A percentile compares a stretch with the other conserved stretches of the same genome.
phyloP scores from a whole-genome alignment of 2,888 invertebrate genomes.

The Heterodera filipjevi region DNA sequence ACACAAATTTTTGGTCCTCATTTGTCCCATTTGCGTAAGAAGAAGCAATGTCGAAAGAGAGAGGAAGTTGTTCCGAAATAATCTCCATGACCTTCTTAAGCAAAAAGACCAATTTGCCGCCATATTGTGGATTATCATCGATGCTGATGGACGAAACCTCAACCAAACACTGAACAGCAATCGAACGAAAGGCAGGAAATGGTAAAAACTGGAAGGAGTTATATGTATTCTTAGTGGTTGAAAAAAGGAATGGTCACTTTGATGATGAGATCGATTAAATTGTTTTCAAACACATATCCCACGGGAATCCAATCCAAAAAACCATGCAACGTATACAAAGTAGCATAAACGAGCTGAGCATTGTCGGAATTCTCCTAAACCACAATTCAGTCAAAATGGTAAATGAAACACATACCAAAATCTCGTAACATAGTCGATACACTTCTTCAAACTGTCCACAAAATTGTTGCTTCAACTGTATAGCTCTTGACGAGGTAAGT shows the following conservation, averaged over 20 bases:
- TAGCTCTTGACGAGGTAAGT: slow-evolving; percentile 97
- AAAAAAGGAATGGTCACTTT: slow-evolving; percentile 35
- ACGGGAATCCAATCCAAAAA: slow-evolving; percentile 99
- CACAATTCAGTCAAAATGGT: slow-evolving; percentile 25
- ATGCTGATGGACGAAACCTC: slow-evolving; percentile 77
- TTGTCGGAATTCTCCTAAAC: slow-evolving; percentile 89
- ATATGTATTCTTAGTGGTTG: no score
- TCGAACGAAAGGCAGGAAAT: slow-evolving; percentile 95
- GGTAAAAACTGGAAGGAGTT: slow-evolving; percentile 78
- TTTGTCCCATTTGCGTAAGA: slow-evolving; percentile 91
- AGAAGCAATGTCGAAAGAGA: slow-evolving; percentile 84
- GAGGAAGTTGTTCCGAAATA: slow-evolving; percentile 41
- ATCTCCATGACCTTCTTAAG: slow-evolving; percentile 68
- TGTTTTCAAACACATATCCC: slow-evolving; percentile 99
- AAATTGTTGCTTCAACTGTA: slow-evolving; percentile 98
- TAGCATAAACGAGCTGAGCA: slow-evolving; percentile 90
- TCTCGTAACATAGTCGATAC: slow-evolving; percentile 95
- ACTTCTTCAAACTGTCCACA: slow-evolving; percentile 98
- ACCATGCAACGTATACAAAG: slow-evolving; percentile 89
- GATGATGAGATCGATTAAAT: slow-evolving; percentile 85
- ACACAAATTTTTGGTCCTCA: slow-evolving; percentile 97
- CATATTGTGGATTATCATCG: slow-evolving; percentile 74
- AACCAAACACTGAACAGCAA: slow-evolving; percentile 94
- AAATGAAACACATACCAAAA: slow-evolving; percentile 72
- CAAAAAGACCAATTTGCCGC: slow-evolving; percentile 86